Conservation (phyloP, 2,888 invertebrate species). For the Drosophila planitibia region DNA sequence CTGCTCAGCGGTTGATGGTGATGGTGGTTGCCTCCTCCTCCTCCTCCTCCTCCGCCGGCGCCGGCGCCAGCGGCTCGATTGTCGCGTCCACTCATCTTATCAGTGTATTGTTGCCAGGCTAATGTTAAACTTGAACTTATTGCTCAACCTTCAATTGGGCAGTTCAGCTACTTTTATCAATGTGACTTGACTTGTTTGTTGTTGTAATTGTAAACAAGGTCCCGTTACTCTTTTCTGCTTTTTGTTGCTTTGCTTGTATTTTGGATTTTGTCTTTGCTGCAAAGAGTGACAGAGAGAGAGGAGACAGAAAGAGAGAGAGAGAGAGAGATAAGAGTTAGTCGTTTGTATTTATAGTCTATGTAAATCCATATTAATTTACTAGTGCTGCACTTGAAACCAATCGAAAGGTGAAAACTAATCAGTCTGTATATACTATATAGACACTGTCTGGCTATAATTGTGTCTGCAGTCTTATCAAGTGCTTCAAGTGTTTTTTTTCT, state of each 20-base stretch:
- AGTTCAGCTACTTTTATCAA: constrained; percentile 27
- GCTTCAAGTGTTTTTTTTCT: constrained; percentile 12
- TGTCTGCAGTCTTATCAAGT: constrained; percentile 47
- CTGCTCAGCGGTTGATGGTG: constrained; percentile 80
- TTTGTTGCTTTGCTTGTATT: background rate
- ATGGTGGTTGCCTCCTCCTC: constrained; percentile 67
- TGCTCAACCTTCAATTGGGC: constrained; percentile 14
- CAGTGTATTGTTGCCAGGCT: constrained; percentile 10
- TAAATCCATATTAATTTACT: constrained; percentile 13
- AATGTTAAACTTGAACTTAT: constrained; percentile 63
- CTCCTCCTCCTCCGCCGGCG: constrained; percentile 59
- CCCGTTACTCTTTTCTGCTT: background rate
- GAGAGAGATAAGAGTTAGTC: constrained; percentile 16
- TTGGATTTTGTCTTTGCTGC: constrained; percentile 69
- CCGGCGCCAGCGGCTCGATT: constrained; percentile 81
- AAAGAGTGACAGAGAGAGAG: constrained; percentile 23
- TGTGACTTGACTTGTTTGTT: background rate
- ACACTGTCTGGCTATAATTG: constrained; percentile 5
- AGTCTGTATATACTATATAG: constrained; percentile 16
- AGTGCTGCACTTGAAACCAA: constrained; percentile 18
- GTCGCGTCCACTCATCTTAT: constrained; percentile 85
- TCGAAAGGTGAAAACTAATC: constrained; percentile 22
- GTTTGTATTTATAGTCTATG: background rate
- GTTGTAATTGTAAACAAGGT: constrained; percentile 41
- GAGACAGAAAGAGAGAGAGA: background rate